These are phyloP conservation scores for Zhengitettix transpicula DNA, from an alignment of 2,888 invertebrate genomes.

Conservation along the genomic window DNA sequence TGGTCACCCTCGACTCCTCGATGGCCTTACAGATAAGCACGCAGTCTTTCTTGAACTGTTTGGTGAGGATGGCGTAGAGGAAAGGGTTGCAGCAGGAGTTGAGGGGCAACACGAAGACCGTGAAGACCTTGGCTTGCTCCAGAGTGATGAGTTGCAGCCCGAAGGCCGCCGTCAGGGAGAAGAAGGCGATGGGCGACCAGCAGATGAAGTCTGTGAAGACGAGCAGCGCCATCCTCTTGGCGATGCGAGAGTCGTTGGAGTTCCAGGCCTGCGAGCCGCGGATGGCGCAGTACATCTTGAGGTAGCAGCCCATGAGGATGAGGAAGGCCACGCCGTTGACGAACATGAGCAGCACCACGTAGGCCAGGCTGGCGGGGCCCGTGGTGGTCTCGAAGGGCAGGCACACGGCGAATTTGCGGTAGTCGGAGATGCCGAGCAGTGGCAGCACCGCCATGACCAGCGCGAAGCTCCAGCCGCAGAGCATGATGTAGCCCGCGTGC, in stretches of 20 bases:
- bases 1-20: conserved; percentile 80
- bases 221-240: conserved; percentile 88
- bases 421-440: conserved; percentile 81
- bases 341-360: conserved; percentile 78
- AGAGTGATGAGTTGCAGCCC: conserved; percentile 79
- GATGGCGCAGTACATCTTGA: conserved; percentile 95
- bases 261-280: conserved; percentile 96
- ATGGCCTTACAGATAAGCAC: conserved; percentile 90
- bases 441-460: conserved; percentile 76
- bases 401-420: conserved; percentile 91
- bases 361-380: conserved; percentile 59
- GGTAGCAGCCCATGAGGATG: conserved; percentile 87
- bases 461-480: conserved; percentile 82
- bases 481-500: conserved; percentile 85
- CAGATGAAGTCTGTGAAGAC: conserved; percentile 96
- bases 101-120: conserved; percentile 86
- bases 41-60: conserved; percentile 95
- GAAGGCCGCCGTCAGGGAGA: conserved; percentile 83
- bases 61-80: conserved; percentile 91
- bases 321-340: conserved; percentile 89
- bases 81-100: conserved; percentile 98
- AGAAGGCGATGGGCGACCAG: conserved; percentile 96
- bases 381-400: conserved; percentile 83
- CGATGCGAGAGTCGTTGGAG: conserved; percentile 89
- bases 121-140: conserved; percentile 88